Base-by-base conservation (phyloP, 2,888 invertebrate genomes). In the Deroplatys truncata region DNA sequence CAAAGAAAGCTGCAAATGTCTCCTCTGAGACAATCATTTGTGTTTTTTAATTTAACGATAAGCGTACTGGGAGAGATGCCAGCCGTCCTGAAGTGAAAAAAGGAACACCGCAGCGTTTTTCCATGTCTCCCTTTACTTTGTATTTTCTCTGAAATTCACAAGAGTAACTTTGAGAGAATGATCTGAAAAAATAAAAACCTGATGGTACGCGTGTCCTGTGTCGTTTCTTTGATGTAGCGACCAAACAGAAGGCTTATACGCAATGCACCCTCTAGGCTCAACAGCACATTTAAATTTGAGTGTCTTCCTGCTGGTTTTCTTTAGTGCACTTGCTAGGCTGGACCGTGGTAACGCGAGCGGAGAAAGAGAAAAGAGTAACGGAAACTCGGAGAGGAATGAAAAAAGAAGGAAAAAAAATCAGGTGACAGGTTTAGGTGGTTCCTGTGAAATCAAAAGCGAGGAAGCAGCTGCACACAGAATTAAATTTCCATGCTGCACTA, bases 391-490 rank as follows among this genome's bases (percentile, higher is more conserved):
- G 28, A 29, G 86, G 72, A 56, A 72, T 56, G 85, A 15, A 56
- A 31, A 85, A 31, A 84, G 29, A 84, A 31, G 3, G 35, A 84
- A 35, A 85, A 85, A 85, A 85, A 87, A 89, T 84, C 88, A 89
- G 85, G 90, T 86, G 88, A 88, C 90, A 90, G 88, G 82, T 88
- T 86, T 86, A 86, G 86, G 72, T 31, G 86, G 31, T 86, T 86
- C 86, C 86, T 82, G 86, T 82, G 82, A 85, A 85, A 85, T 85
- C 85, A 85, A 43, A 85, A 84, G 89, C 84, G 89, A 35, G 43
- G 88, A 85, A 56, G 82, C 88, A 90, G 85, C 88, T 88, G 90
- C 88, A 84, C 28, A 56, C 86, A 25, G 90, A 90, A 90, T 90
- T 90, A 90, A 90, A 90, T 88, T 90, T 90, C 88, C 88, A 82